Percentiles rank a stretch among this genome's conserved stretches.
phyloP scores from a whole-genome alignment of 2,888 invertebrate genomes.

The Andrena chrysosceles region DNA sequence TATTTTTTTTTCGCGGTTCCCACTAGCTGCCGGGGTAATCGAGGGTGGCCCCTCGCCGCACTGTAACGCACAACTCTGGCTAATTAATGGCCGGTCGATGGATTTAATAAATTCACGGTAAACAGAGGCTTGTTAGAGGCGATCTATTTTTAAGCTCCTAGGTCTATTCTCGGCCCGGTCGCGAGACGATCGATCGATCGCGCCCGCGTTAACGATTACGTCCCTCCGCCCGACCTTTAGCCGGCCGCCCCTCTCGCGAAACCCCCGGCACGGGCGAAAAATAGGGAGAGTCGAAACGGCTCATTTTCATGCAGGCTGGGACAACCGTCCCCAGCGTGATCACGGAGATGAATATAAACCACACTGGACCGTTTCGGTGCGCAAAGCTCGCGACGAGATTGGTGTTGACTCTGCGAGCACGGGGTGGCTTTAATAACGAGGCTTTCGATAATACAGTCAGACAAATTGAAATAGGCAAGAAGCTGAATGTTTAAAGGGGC shows the following conservation, averaged over 20 bases:
- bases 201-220: constrained; percentile 41
- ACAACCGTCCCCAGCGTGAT: constrained; percentile 10
- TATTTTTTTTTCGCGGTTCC: not conserved
- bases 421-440: constrained; percentile 30
- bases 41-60: not conserved
- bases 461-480: not conserved
- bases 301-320: not conserved
- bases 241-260: constrained; percentile 39
- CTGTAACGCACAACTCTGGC: not conserved
- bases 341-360: constrained; percentile 6
- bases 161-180: constrained; percentile 40
- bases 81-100: not conserved
- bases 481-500: not conserved
- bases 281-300: constrained; percentile 11
- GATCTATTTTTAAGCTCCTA: constrained; percentile 43
- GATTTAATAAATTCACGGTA: constrained; percentile 31
- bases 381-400: constrained; percentile 19
- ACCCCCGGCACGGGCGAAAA: constrained; percentile 15
- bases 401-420: constrained; percentile 21
- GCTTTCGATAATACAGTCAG: not conserved
- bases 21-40: not conserved
- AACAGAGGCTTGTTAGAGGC: constrained; percentile 12
- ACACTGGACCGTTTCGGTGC: not conserved
- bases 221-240: constrained; percentile 31
- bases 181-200: constrained; percentile 53